phyloP scores from a whole-genome alignment of 2,113 vertebrate species.

The Melanostigma gelatinosum region DNA sequence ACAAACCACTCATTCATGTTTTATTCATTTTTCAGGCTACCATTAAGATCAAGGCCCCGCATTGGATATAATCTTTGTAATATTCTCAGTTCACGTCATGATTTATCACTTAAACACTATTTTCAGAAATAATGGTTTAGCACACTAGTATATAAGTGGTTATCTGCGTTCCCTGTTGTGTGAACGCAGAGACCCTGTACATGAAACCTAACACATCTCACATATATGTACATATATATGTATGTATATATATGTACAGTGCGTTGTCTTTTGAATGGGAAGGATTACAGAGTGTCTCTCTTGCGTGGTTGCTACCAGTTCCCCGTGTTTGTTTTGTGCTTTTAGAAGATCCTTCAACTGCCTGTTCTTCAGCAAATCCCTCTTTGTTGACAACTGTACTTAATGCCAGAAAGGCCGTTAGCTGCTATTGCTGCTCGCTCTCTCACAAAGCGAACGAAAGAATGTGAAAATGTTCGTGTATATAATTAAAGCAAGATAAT shows the following conservation, averaged over 20 bases:
- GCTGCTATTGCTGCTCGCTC: not conserved
- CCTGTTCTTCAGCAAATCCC: constrained; percentile 46
- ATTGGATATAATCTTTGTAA: not conserved
- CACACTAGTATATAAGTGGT: not conserved
- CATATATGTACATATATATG: not conserved
- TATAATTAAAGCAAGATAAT: constrained; percentile 2
- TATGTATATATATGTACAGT: not conserved
- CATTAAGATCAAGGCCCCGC: not conserved
- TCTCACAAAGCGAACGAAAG: not conserved
- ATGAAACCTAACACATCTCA: not conserved
- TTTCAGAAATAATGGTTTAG: not conserved
- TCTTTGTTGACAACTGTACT: constrained; percentile 56
- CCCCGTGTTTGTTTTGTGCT: constrained; percentile 46
- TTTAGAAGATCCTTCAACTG: constrained; percentile 43
- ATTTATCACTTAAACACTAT: not conserved
- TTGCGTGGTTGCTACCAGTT: constrained; percentile 20
- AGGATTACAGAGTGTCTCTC: constrained; percentile 28
- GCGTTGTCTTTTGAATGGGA: constrained; percentile 25
- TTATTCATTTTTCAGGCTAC: not conserved
- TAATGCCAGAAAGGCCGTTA: constrained; percentile 29
- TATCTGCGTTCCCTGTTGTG: constrained; percentile 5
- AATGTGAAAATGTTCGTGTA: not conserved
- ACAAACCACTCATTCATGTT: not conserved
- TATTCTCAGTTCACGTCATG: not conserved
- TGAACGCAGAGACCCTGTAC: not conserved